These are phyloP conservation scores for Zaprionus obscuricornis DNA, from an alignment of 2,888 invertebrate species.

Conservation along the genomic window DNA sequence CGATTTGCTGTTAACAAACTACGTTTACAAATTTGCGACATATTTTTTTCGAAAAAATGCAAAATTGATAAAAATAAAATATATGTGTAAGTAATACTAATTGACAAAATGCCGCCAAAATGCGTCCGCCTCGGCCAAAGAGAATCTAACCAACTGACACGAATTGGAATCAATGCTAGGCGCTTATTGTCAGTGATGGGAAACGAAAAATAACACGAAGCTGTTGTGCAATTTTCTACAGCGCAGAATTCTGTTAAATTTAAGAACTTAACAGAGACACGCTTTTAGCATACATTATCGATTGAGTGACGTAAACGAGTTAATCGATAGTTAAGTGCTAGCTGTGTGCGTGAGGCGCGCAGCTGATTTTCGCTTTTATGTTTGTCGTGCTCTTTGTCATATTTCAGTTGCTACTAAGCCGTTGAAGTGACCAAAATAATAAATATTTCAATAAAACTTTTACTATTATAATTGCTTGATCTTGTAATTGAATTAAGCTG, in stretches of 20 bases:
- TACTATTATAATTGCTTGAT: not conserved
- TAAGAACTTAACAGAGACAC: slow-evolving; percentile 12
- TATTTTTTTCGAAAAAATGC: slow-evolving; percentile 28
- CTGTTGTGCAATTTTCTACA: slow-evolving; percentile 1
- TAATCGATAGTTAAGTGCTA: slow-evolving; percentile 41
- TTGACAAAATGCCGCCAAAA: slow-evolving; percentile 40
- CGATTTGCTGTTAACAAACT: slow-evolving; percentile 59
- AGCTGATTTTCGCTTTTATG: slow-evolving; percentile 32
- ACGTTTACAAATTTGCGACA: slow-evolving; percentile 63
- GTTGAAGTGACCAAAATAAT: slow-evolving; percentile 21
- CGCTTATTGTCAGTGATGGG: slow-evolving; percentile 34
- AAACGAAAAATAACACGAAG: not conserved
- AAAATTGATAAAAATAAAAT: slow-evolving; percentile 18
- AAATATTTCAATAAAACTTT: slow-evolving; percentile 6
- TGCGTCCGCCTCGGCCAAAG: slow-evolving; percentile 15
- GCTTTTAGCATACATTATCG: not conserved
- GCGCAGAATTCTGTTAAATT: not conserved
- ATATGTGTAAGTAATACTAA: slow-evolving; percentile 16
- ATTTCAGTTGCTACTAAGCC: slow-evolving; percentile 41
- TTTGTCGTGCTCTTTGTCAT: slow-evolving; percentile 11
- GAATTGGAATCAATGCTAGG: slow-evolving; percentile 28
- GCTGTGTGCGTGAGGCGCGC: slow-evolving; percentile 32
- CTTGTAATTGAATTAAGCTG: slow-evolving; percentile 40
- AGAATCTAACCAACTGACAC: slow-evolving; percentile 29
- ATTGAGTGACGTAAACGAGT: not conserved